Percentiles rank a stretch among this genome's conserved stretches.
phyloP scores from a whole-genome alignment of 2,888 invertebrate species.

The Lasioglossum calceatum region DNA sequence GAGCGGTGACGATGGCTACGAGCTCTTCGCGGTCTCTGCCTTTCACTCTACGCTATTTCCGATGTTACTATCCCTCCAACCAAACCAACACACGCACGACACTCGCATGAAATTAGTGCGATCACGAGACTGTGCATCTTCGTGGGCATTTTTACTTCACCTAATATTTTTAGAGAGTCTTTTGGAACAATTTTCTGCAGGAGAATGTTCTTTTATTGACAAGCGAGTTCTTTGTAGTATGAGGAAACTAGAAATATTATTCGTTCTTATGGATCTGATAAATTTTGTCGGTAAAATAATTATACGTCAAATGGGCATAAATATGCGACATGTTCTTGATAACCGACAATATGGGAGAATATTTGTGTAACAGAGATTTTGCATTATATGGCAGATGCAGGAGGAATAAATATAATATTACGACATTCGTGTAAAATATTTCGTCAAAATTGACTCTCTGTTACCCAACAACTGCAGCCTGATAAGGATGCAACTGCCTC shows the following conservation, averaged over 20 bases:
- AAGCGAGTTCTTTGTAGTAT: no score
- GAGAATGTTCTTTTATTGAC: no score
- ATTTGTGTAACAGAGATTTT: not conserved
- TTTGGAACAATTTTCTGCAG: not conserved
- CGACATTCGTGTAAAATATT: not conserved
- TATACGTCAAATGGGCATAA: not conserved
- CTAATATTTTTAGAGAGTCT: not conserved
- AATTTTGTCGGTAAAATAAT: not conserved
- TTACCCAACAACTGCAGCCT: not conserved
- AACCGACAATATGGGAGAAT: not conserved
- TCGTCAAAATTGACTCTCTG: not conserved
- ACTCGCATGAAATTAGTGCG: not conserved
- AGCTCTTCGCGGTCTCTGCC: slow-evolving; percentile 56
- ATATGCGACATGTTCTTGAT: not conserved
- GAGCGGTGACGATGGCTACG: slow-evolving; percentile 69
- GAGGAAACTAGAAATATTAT: no score
- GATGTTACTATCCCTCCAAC: not conserved
- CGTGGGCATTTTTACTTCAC: not conserved
- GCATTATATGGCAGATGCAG: not conserved
- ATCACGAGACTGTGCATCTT: not conserved
- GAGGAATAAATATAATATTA: not conserved
- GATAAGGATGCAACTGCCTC: not conserved
- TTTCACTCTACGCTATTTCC: not conserved
- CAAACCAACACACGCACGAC: not conserved
- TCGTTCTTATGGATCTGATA: not conserved